phyloP scores from a whole-genome alignment of 2,888 invertebrate genomes.

The Pseudolycoriella hygida region DNA sequence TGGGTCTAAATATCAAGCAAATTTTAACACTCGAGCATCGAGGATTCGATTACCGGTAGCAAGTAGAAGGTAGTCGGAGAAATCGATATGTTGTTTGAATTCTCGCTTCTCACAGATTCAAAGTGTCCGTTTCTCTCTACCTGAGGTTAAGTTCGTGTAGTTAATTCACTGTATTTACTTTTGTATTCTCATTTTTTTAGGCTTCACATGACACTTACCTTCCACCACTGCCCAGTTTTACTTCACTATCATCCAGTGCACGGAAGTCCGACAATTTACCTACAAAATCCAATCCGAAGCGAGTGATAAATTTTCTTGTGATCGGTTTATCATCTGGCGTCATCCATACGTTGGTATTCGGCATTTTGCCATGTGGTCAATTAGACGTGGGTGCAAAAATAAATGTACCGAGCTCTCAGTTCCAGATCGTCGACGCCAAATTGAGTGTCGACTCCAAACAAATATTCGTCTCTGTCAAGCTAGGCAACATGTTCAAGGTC shows the following conservation, averaged over 20 bases:
- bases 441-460: conserved; percentile 53
- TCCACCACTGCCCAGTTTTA: conserved; percentile 36
- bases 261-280: conserved; percentile 33
- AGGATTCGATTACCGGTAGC: no score
- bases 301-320: conserved; percentile 55
- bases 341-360: conserved; percentile 62
- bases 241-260: conserved; percentile 33
- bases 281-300: conserved; percentile 34
- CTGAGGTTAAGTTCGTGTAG: no score
- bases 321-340: conserved; percentile 60
- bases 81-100: no score
- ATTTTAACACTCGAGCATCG: no score
- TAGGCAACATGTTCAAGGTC: conserved; percentile 44
- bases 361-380: conserved; percentile 63
- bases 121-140: no score
- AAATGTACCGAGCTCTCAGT: conserved; percentile 35
- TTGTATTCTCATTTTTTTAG: conserved; percentile 1
- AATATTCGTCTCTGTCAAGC: conserved; percentile 44
- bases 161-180: no score
- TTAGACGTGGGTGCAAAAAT: conserved; percentile 41
- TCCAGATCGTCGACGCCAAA: conserved; percentile 43
- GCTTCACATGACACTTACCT: conserved; percentile 32
- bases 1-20: no score
- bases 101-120: no score
- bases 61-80: no score